Conservation (phyloP, 2,797 vertebrate genomes). For the Lacerta agilis region DNA sequence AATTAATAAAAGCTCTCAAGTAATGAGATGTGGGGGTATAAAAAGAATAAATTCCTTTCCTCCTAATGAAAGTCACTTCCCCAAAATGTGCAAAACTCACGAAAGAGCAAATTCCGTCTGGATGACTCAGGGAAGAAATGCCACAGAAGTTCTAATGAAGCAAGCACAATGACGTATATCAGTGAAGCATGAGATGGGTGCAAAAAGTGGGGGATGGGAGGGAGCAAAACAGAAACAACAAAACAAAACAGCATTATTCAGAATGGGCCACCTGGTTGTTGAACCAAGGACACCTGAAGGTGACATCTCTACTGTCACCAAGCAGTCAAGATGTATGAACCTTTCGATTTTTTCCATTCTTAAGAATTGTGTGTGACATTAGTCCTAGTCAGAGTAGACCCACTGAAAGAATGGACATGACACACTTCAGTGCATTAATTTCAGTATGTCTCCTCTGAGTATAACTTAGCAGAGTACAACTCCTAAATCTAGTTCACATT, state of each 20-base stretch:
- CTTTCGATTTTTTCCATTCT: no score
- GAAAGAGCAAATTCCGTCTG: slow-evolving; percentile 55
- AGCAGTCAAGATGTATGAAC: no score
- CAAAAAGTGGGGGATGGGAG: neutral
- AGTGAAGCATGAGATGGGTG: slow-evolving; percentile 3
- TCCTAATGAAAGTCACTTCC: slow-evolving; percentile 53
- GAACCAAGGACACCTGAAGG: no score
- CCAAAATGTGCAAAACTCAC: slow-evolving; percentile 34
- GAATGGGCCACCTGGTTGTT: neutral
- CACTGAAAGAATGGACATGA: no score
- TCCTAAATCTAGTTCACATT: no score
- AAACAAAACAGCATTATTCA: neutral
- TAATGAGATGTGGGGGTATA: slow-evolving; percentile 22
- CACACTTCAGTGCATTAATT: no score
- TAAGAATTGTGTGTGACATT: no score
- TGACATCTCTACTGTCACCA: no score
- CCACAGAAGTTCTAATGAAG: slow-evolving; percentile 45
- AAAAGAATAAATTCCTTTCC: slow-evolving; percentile 45
- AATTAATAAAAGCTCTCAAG: slow-evolving; percentile 52
- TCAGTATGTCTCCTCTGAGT: no score
- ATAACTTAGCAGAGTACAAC: no score
- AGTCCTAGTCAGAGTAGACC: no score
- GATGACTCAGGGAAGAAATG: slow-evolving; percentile 46
- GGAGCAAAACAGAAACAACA: neutral
- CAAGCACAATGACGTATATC: slow-evolving; percentile 35